Percentiles rank a stretch among this genome's conserved stretches.
Conservation (phyloP, 2,113 vertebrate species). For the Bos javanicus region DNA sequence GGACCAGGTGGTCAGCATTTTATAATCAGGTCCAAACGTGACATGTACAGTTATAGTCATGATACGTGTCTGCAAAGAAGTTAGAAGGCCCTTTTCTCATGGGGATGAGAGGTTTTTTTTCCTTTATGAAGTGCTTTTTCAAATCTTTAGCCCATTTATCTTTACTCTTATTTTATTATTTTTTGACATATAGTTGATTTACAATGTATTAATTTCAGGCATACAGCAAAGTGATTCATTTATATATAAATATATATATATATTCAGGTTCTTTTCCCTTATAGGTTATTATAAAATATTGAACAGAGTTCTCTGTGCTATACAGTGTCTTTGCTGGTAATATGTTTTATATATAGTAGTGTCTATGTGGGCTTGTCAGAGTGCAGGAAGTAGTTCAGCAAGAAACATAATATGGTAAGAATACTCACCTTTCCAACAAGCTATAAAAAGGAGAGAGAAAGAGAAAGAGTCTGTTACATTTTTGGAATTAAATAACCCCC, state of each 20-base stretch:
- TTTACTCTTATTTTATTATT: neutral
- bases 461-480: constrained; percentile 15
- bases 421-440: constrained; percentile 73
- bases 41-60: neutral
- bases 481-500: neutral
- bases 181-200: neutral
- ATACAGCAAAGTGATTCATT: neutral
- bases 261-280: neutral
- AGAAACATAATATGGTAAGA: neutral
- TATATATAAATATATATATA: neutral
- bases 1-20: neutral
- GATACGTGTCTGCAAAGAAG: neutral
- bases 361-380: neutral
- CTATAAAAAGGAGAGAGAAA: constrained; percentile 38
- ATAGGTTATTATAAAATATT: neutral
- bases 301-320: neutral
- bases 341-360: neutral
- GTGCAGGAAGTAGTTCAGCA: neutral
- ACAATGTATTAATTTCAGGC: neutral
- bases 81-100: neutral
- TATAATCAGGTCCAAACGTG: too few species aligned
- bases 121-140: neutral
- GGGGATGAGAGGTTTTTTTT: neutral
- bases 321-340: neutral
- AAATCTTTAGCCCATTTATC: neutral